Evolutionary conservation across 2,888 invertebrate genomes (phyloP), one percentile per base, ranked within the genome.

Genomic region (Apeira syringaria): DNA sequence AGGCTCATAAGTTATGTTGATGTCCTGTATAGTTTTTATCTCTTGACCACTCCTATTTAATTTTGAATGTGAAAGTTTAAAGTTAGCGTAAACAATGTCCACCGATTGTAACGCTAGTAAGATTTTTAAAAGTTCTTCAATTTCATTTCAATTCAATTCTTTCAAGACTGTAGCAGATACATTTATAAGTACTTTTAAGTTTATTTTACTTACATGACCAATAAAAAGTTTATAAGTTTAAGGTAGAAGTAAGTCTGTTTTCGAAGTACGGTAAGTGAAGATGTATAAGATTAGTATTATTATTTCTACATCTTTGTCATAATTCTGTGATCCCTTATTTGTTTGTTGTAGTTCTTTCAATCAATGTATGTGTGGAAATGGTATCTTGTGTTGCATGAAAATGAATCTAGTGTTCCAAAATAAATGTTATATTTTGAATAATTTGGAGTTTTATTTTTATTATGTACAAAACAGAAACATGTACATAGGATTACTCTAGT

Each of bases 141-240:
- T n/a, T n/a, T n/a, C n/a, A 64, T 59, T 69, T 67, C 57, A 62
- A 72, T 69, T 67, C 57, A 62, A 72, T 76, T 76, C 71, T 65
- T 68, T 71, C n/a, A 74, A 82, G 80, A 82, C 80, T 30, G 34
- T 41, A 78, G 42, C 53, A 61, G 61, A 74, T 78, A 78, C 70
- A 67, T 74, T 72, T 72, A 75, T 5, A 71, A 70, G 76, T 74
- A 73, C 80, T 68, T 74, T 50, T 74, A 72, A 74, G 68, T 80
- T n/a, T 75, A 74, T 83, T 86, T 86, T 84, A 86, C 73, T 81
- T 83, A 73, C 74, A 66, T 69, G 88, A 88, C 88, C 85, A 87
- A 87, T 79, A 78, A 71, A 45, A 34, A 40, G 67, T 76, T 77
- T 76, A 73, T 73, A 77, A 75, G 64, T 56, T 50, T 85, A 80